Percentiles rank a stretch among this genome's conserved stretches.
These are phyloP conservation scores for Epizoanthus rinbou DNA, from an alignment of 92 coral and sea anemone genomes.

Conservation along the genomic window DNA sequence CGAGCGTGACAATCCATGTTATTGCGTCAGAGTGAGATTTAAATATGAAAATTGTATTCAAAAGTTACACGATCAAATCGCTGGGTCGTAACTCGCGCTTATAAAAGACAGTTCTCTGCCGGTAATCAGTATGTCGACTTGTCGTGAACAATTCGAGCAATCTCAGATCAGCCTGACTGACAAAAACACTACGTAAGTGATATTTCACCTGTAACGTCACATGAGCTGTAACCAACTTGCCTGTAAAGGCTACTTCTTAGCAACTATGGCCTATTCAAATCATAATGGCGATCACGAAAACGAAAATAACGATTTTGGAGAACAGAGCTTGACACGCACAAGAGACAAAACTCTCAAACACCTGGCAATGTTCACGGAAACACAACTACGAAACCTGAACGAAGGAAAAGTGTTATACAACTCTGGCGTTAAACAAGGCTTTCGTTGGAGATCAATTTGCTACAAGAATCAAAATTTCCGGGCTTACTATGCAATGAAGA, in stretches of 20 bases:
- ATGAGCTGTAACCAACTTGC: constrained; percentile 5
- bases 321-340: constrained; percentile 15
- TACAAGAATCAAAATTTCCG: constrained; percentile 41
- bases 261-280: constrained; percentile 29
- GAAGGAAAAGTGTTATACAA: constrained; percentile 37
- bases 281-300: constrained; percentile 17
- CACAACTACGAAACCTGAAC: constrained; percentile 25
- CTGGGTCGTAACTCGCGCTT: background rate
- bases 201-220: constrained; percentile 2
- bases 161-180: background rate
- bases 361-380: constrained; percentile 37
- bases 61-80: background rate
- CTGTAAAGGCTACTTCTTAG: constrained; percentile 19
- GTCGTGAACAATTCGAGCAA: background rate
- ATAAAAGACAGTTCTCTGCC: constrained; percentile 9
- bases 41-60: constrained; percentile 40
- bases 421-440: constrained; percentile 30
- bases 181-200: background rate
- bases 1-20: background rate
- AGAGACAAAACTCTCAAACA: constrained; percentile 24
- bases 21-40: constrained; percentile 23
- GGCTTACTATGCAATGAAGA: constrained; percentile 34
- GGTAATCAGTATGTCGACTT: constrained; percentile 3
- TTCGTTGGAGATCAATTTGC: constrained; percentile 39
- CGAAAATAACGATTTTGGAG: constrained; percentile 36